Percentiles rank a stretch among this genome's conserved stretches.
These are phyloP conservation scores for Pseudomyrmex concolor DNA, from an alignment of 1,140 invertebrate species.

Conservation along the genomic window DNA sequence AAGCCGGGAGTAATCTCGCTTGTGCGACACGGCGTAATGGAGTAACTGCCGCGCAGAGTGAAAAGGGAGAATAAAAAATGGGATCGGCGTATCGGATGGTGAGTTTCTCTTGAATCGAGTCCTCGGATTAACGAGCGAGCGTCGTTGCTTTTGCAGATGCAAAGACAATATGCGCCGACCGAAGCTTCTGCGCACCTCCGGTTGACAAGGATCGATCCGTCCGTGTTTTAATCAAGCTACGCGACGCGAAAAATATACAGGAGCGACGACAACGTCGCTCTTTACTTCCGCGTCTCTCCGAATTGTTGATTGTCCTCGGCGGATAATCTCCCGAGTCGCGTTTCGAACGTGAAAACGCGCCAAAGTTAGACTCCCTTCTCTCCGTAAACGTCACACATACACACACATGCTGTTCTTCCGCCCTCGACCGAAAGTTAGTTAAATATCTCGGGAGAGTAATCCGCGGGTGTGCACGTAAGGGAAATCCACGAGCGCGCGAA, in stretches of 20 bases:
- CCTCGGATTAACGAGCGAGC: constrained; percentile 23
- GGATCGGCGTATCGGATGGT: constrained; percentile 11
- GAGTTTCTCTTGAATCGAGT: constrained; percentile 35
- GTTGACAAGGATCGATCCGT: neutral
- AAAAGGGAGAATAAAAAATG: constrained; percentile 9
- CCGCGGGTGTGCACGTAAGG: constrained; percentile 40
- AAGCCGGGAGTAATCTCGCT: constrained; percentile 19
- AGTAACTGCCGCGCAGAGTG: neutral
- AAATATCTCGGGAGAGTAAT: constrained; percentile 60
- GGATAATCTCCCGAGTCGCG: constrained; percentile 42
- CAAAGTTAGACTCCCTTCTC: constrained; percentile 36
- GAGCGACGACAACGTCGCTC: neutral
- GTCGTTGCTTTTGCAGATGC: neutral
- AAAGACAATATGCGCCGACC: constrained; percentile 26
- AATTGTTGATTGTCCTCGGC: constrained; percentile 1
- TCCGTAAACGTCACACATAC: neutral
- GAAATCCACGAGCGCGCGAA: constrained; percentile 55
- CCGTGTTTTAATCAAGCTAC: constrained; percentile 59
- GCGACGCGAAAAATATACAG: constrained; percentile 48
- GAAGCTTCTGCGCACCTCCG: neutral
- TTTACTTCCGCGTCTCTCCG: constrained; percentile 26
- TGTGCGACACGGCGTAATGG: constrained; percentile 8
- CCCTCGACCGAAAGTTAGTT: constrained; percentile 52
- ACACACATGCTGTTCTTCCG: neutral
- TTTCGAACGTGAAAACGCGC: constrained; percentile 55